Base-by-base conservation (phyloP, 2,113 vertebrate species). In the Eidolon helvum region DNA sequence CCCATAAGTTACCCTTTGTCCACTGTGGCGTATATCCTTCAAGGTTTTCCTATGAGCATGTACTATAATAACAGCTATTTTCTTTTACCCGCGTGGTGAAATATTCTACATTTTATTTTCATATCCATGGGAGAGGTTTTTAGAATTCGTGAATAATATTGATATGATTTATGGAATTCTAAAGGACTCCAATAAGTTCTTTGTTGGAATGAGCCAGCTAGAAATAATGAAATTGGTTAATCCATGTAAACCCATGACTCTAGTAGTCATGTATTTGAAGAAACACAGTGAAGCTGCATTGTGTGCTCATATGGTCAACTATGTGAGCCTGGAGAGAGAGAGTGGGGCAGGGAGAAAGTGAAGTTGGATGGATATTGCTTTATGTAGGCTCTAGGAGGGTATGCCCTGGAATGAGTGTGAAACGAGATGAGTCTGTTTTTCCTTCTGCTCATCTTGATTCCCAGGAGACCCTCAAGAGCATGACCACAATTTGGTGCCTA, bases 81-180 rank as follows among this genome's bases (percentile, higher is more conserved):
- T 74, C 48, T 69, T 78, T 93, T 72, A 53, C 45, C 50, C 40
- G 33, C 15, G 1, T 38, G 61, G 22, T 90, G 10, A 65, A 38
- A 68, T 69, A 61, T 6, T 63, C 59, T 78, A 14, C 4, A 5
- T 84, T 92, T 78, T 90, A 48, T n/a, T 96, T 78, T 61, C 77
- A 7, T 40, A 38, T 84, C 53, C 7, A 4, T 65, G 21, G 68
- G n/a, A 63, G 63, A 71, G 30, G n/a, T 53, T 88, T 90, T 88
- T 78, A 89, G 69, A 84, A 38, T 66, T 85, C 50, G 71, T 89
- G 30, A 57, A 40, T 92, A 59, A 95, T 90, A 30, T 12, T 33
- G 68, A 26, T 72, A 43, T 24, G 28, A 65, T 78, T 83, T 91
- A 43, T 30, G 26, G 77, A 94, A 91, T 43, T 85, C 69, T 72